Percentiles rank a stretch among this genome's conserved stretches.
phyloP scores from a whole-genome alignment of 2,797 vertebrate genomes.

The Pygocentrus nattereri region DNA sequence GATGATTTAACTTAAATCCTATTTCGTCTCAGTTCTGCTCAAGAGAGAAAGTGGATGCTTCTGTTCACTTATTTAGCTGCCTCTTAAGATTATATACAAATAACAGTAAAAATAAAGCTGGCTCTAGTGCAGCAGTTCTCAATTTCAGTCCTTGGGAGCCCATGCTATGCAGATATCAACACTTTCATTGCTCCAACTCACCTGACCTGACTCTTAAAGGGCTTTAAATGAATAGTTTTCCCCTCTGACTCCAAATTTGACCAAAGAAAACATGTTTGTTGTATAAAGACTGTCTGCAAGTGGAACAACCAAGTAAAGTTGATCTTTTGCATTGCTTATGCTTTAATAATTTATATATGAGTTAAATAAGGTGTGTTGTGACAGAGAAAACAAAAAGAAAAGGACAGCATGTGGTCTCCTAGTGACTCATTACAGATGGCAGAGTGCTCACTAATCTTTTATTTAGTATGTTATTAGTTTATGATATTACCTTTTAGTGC shows the following conservation, averaged over 20 bases:
- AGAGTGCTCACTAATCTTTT: neutral
- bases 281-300: no score
- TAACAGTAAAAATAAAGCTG: neutral
- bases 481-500: neutral
- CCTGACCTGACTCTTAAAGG: no score
- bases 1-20: slow-evolving; percentile 19
- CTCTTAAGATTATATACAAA: neutral
- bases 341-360: neutral
- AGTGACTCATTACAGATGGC: neutral
- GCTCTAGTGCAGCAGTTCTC: neutral
- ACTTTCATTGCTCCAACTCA: neutral
- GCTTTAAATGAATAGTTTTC: no score
- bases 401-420: neutral
- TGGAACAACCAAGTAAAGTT: no score
- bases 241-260: no score
- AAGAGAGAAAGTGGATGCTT: neutral
- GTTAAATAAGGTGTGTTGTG: neutral
- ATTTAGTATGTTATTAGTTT: neutral
- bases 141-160: neutral
- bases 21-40: neutral
- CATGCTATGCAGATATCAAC: neutral
- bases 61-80: slow-evolving; percentile 1
- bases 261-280: no score
- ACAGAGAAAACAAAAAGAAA: neutral
- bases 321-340: neutral